A percentile compares a stretch with the other conserved stretches of the same genome.
Evolutionary conservation across 1,140 invertebrate genomes (phyloP).

Genomic region (Gyrodactylus salaris): DNA sequence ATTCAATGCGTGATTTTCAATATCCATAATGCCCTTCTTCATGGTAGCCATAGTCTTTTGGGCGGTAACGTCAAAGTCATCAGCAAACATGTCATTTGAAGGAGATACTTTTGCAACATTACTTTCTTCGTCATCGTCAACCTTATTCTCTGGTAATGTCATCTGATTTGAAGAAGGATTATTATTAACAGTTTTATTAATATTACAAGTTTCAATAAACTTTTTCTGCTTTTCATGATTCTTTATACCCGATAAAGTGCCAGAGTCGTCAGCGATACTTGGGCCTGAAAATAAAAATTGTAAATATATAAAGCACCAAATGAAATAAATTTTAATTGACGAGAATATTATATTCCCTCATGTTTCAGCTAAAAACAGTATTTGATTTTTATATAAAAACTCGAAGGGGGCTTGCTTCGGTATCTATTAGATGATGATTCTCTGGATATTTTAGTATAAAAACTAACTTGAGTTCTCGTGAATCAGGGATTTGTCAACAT

Average conservation of each 20-base stretch:
- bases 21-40: background rate
- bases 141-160: background rate
- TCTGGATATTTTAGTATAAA: no score
- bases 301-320: background rate
- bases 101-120: background rate
- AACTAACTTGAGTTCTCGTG: no score
- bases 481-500: no score
- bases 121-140: background rate
- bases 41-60: background rate
- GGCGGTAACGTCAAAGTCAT: conserved; percentile 3
- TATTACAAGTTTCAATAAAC: background rate
- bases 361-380: no score
- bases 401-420: no score
- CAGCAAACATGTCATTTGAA: conserved; percentile 7
- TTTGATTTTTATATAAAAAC: no score
- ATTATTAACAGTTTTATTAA: background rate
- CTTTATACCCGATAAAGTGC: background rate
- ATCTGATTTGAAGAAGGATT: background rate
- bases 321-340: no score
- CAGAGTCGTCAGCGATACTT: background rate
- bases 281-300: background rate
- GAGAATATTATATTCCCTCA: no score
- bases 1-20: conserved; percentile 5
- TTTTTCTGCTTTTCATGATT: background rate
- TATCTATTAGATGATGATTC: no score